phyloP scores from a whole-genome alignment of 1,140 invertebrate genomes.

The Hycleus cichorii region DNA sequence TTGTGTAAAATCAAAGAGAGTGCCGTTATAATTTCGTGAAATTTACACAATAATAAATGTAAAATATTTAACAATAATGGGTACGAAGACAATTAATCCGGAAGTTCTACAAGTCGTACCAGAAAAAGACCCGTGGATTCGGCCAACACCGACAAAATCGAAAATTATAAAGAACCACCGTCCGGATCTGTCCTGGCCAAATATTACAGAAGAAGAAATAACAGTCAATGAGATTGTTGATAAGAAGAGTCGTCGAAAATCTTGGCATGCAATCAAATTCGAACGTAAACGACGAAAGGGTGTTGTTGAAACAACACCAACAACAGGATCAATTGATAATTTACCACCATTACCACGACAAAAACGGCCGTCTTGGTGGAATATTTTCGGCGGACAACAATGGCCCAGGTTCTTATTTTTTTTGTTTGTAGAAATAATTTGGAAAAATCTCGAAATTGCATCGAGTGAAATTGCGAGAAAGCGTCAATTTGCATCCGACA shows the following conservation, averaged over 20 bases:
- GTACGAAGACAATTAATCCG: constrained; percentile 27
- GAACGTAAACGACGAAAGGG: constrained; percentile 60
- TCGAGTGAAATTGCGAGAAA: too few relatives aligned
- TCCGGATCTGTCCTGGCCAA: constrained; percentile 40
- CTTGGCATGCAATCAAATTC: constrained; percentile 63
- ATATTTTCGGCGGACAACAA: constrained; percentile 69
- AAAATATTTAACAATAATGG: too few relatives aligned
- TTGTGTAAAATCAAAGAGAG: too few relatives aligned
- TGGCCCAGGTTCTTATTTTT: constrained; percentile 48
- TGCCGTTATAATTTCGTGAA: constrained; percentile 9
- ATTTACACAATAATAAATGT: too few relatives aligned
- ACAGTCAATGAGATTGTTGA: constrained; percentile 27
- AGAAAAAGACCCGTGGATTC: constrained; percentile 40
- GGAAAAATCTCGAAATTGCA: too few relatives aligned
- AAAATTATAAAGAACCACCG: constrained; percentile 30
- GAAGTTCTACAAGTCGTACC: constrained; percentile 35
- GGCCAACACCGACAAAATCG: constrained; percentile 30
- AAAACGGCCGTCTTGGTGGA: constrained; percentile 78
- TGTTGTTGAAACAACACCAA: constrained; percentile 42
- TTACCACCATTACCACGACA: constrained; percentile 42
- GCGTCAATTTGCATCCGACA: too few relatives aligned
- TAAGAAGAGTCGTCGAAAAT: constrained; percentile 50
- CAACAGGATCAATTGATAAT: constrained; percentile 35
- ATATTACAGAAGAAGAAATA: constrained; percentile 36
- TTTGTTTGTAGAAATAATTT: background rate